Conservation (phyloP, 2,888 invertebrate species). For the Standfussiana lucernea region DNA sequence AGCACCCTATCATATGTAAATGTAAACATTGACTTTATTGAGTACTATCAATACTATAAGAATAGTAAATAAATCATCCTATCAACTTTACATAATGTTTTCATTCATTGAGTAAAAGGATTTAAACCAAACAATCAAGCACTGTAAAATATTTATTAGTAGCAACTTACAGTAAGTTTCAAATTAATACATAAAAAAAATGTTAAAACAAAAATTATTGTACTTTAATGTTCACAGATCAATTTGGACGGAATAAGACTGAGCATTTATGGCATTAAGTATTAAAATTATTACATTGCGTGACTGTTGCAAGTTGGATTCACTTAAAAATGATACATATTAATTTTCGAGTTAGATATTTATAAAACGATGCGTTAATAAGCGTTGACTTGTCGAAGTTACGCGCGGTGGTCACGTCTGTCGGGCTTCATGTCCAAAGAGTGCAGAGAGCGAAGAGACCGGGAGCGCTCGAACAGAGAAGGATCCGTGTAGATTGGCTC, state of each 20-base stretch:
- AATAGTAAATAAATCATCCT: constrained; percentile 43
- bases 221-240: constrained; percentile 55
- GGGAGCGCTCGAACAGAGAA: constrained; percentile 96
- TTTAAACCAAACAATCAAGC: constrained; percentile 61
- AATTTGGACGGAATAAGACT: constrained; percentile 74
- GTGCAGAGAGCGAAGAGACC: constrained; percentile 93
- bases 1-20: constrained; percentile 92
- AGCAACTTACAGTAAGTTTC: constrained; percentile 82
- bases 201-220: constrained; percentile 63
- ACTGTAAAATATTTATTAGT: constrained; percentile 87
- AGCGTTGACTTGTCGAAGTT: constrained; percentile 64
- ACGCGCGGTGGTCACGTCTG: constrained; percentile 85
- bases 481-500: constrained; percentile 98
- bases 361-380: constrained; percentile 44
- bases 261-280: constrained; percentile 79
- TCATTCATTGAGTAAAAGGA: constrained; percentile 2
- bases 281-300: constrained; percentile 25
- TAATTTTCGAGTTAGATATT: constrained; percentile 61
- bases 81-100: constrained; percentile 10
- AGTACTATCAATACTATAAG: constrained; percentile 21
- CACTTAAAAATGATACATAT: constrained; percentile 38
- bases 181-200: constrained; percentile 75
- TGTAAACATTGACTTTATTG: constrained; percentile 65
- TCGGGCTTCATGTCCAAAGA: constrained; percentile 91
- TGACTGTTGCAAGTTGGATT: constrained; percentile 35